Evolutionary conservation across 2,797 vertebrate genomes (phyloP).

Genomic region (Sitta carolinensis): DNA sequence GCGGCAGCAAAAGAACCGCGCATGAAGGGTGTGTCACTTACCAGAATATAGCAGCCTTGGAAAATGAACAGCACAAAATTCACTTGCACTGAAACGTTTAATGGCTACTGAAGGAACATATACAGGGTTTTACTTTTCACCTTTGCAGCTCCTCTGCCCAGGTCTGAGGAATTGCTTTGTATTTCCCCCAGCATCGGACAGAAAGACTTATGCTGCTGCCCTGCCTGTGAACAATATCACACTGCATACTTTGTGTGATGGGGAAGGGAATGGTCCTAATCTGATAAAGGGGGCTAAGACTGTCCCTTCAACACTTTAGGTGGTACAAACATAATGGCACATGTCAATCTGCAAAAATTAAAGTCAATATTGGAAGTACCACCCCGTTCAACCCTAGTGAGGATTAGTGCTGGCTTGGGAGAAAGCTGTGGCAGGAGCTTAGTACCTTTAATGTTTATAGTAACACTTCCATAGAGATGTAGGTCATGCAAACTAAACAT

Average conservation of each 20-base stretch:
- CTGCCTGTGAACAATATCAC: neutral
- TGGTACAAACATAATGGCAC: neutral
- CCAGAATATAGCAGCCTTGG: neutral
- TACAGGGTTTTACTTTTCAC: neutral
- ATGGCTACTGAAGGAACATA: neutral
- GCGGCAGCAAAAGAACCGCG: fast-evolving
- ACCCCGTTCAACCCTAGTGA: neutral
- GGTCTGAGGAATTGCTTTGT: neutral
- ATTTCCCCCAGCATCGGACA: fast-evolving
- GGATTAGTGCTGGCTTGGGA: neutral
- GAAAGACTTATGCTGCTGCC: neutral
- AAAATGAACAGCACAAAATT: neutral
- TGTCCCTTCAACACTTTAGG: neutral
- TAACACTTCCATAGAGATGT: neutral
- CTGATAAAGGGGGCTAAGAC: neutral
- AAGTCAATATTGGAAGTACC: neutral
- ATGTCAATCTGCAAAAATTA: neutral
- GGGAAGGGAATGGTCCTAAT: neutral
- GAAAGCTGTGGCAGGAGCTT: neutral
- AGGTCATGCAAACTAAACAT: neutral
- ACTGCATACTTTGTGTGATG: fast-evolving
- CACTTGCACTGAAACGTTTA: neutral
- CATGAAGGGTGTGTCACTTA: neutral
- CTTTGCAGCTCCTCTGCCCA: neutral
- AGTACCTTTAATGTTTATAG: neutral